Evolutionary conservation across 2,113 vertebrate species (phyloP).

Genomic region (Cinclus mexicanus): DNA sequence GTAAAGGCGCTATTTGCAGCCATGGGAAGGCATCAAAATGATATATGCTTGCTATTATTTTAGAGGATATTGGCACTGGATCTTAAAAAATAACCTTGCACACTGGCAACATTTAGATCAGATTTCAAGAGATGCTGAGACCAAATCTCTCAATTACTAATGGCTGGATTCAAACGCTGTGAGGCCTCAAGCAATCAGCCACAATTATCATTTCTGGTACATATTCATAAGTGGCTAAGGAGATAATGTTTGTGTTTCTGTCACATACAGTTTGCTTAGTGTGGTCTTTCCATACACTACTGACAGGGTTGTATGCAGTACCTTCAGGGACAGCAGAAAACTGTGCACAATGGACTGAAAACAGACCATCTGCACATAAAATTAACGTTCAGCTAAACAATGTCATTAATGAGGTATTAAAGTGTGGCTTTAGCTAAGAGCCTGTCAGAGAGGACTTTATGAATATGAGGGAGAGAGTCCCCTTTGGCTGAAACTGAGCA

Average conservation of each 20-base stretch:
- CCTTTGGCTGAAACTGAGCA: not conserved
- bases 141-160: not conserved
- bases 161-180: not conserved
- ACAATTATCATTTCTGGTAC: not conserved
- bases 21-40: not conserved
- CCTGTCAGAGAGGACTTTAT: not conserved
- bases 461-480: not conserved
- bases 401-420: conserved; percentile 22
- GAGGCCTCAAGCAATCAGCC: not conserved
- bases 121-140: not conserved
- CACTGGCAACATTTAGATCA: not conserved
- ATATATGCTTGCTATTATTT: not conserved
- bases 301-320: not conserved
- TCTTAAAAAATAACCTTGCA: not conserved
- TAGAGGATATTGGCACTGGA: not conserved
- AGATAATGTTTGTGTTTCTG: not conserved
- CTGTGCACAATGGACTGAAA: conserved; percentile 33
- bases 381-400: not conserved
- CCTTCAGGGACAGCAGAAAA: not conserved
- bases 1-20: not conserved
- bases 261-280: not conserved
- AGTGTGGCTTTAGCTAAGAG: not conserved
- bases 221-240: not conserved
- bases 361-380: conserved; percentile 12
- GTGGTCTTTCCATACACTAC: not conserved